Percentiles rank a stretch among this genome's conserved stretches.
Conservation (phyloP, 2,797 vertebrate genomes). For the Luscinia megarhynchos region DNA sequence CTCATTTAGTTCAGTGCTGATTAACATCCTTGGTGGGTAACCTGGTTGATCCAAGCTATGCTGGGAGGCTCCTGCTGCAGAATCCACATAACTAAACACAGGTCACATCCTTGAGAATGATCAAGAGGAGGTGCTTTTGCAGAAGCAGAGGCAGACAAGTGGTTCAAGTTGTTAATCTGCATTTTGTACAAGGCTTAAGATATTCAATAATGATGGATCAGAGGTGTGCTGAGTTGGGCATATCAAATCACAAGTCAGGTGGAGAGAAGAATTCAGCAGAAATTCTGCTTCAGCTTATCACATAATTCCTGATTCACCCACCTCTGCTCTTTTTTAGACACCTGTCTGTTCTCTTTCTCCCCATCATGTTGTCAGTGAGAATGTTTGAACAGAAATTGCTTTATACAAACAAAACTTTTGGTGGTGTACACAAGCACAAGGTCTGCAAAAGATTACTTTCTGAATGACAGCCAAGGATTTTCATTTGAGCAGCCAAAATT, state of each 20-base stretch:
- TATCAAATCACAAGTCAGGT: not conserved
- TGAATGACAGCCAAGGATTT: not conserved
- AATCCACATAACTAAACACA: not conserved
- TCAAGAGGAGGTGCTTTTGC: not conserved
- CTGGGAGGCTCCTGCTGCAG: not conserved
- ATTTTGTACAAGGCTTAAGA: not conserved
- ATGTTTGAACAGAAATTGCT: not conserved
- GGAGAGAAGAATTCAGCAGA: not conserved
- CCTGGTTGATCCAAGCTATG: not conserved
- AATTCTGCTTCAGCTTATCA: not conserved
- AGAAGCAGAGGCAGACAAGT: not conserved
- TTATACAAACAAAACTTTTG: not conserved
- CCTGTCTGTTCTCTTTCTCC: not conserved
- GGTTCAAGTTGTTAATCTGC: not conserved
- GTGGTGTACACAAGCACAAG: not conserved
- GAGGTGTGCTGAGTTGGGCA: not conserved
- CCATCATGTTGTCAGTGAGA: not conserved
- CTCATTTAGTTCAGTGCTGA: not conserved
- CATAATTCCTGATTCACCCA: not conserved
- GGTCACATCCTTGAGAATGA: not conserved
- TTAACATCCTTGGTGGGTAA: no score
- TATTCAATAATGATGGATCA: not conserved
- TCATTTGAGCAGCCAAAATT: not conserved
- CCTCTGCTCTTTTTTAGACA: not conserved
- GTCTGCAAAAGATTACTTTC: not conserved